Conservation (phyloP, 2,113 vertebrate species). For the Etheostoma spectabile region DNA sequence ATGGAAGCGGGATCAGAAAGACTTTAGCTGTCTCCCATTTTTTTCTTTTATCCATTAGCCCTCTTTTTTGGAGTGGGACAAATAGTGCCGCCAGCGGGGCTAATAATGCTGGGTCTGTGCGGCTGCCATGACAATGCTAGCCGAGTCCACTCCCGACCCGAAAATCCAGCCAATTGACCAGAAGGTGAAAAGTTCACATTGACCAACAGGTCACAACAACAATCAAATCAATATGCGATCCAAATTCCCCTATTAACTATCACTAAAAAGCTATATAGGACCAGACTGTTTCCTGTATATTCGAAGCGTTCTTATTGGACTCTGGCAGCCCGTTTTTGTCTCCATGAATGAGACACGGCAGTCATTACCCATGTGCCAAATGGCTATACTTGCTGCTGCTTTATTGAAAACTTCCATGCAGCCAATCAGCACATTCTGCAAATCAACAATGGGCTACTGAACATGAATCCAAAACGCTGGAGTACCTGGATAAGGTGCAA, state of each 20-base stretch:
- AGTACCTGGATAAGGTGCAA: neutral
- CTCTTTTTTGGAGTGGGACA: conserved; percentile 80
- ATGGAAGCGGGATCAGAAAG: conserved; percentile 83
- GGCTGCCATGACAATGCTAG: conserved; percentile 73
- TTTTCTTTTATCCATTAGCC: conserved; percentile 75
- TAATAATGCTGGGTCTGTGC: conserved; percentile 72
- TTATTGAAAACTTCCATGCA: conserved; percentile 23
- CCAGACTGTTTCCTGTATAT: neutral
- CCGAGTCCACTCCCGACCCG: conserved; percentile 51
- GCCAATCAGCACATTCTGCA: conserved; percentile 26
- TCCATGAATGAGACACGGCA: neutral
- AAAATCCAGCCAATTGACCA: conserved; percentile 64
- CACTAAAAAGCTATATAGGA: neutral
- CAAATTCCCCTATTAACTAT: neutral
- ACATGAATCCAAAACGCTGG: conserved; percentile 11
- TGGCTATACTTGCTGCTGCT: conserved; percentile 10
- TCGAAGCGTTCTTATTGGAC: neutral
- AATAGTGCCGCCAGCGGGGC: conserved; percentile 78
- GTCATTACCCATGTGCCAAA: conserved; percentile 16
- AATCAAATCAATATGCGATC: neutral
- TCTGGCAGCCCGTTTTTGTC: neutral
- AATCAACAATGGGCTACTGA: conserved; percentile 21
- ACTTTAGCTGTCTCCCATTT: conserved; percentile 81
- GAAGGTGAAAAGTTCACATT: conserved; percentile 57
- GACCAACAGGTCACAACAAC: conserved; percentile 45